Evolutionary conservation across 2,797 vertebrate species (phyloP).

Genomic region (Micromesistius poutassou): DNA sequence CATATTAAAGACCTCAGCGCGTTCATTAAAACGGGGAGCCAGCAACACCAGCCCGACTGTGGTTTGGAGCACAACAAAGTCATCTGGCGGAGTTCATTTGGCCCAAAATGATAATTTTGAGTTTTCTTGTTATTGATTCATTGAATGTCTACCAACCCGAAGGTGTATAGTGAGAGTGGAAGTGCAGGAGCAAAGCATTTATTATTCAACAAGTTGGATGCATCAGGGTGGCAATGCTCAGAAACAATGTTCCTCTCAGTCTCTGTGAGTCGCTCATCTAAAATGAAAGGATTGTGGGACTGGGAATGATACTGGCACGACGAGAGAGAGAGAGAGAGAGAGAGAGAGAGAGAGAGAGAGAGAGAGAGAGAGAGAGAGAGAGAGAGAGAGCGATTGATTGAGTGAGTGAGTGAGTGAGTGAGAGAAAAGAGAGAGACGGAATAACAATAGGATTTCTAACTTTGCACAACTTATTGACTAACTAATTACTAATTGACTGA

Average conservation of each 20-base stretch:
- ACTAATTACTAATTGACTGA: slow-evolving; percentile 36
- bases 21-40: slow-evolving; percentile 70
- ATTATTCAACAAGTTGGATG: slow-evolving; percentile 59
- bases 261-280: slow-evolving; percentile 45
- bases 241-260: slow-evolving; percentile 46
- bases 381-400: not conserved
- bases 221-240: slow-evolving; percentile 28
- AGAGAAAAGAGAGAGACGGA: not conserved
- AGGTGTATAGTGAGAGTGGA: slow-evolving; percentile 41
- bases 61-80: slow-evolving; percentile 64
- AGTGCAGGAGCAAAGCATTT: slow-evolving; percentile 33
- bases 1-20: slow-evolving; percentile 70
- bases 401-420: too few relatives aligned
- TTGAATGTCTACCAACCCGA: slow-evolving; percentile 58
- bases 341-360: not conserved
- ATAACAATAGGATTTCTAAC: slow-evolving; percentile 35
- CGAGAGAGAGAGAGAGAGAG: not conserved
- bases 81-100: slow-evolving; percentile 48
- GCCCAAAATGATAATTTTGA: slow-evolving; percentile 64
- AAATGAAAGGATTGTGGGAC: slow-evolving; percentile 8
- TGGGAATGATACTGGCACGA: not conserved
- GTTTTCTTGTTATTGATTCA: slow-evolving; percentile 63
- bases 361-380: not conserved
- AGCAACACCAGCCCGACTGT: slow-evolving; percentile 48
- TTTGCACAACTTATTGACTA: slow-evolving; percentile 47